Base-by-base conservation (phyloP, 2,797 vertebrate species). In the Pampus argenteus region DNA sequence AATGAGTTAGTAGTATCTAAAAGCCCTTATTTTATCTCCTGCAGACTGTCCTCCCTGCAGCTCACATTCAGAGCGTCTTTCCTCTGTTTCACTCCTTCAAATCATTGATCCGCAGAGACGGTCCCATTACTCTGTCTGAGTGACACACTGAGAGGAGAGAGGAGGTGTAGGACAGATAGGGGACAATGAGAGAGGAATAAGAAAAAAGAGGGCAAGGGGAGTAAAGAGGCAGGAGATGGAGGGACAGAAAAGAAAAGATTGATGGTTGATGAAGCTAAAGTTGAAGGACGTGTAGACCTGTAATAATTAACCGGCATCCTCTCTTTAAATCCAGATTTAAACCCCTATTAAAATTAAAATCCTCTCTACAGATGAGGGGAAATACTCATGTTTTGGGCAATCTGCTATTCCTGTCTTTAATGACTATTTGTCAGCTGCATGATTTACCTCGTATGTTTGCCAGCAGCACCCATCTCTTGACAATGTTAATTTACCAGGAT, bases 31-130 rank as follows among this genome's bases (percentile, higher is more conserved):
- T n/a, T n/a, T n/a, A n/a, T 62, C 66, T 77, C 66, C 76, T 45
- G 47, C 64, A 23, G 68, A 9, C 60, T 13, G 74, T 62, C 78
- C 67, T 81, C 65, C 44, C 59, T 34, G 36, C 73, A 40, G 42
- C 63, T 66, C 51, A 65, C 36, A 77, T 74, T 77, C 48, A 65
- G 62, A 31, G 23, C 4, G 38, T 57, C 36, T 38, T 55, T 68
- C 64, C 20, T 20, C 58, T 47, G 51, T 52, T 47, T 71, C 66
- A 67, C 66, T 74, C 50, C 55, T 48, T 47, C 13, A 26, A 58
- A 56, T 75, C 80, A 78, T 66, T 63, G 83, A 82, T 78, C 80
- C 71, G 11, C 65, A 5, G 71, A 65, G 76, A 63, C 52, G 10
- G 55, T 47, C 71, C 58, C 74, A 80, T 82, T 75, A 85, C 71